phyloP scores from a whole-genome alignment of 2,113 vertebrate genomes.

The Corythornis madagascariensis region DNA sequence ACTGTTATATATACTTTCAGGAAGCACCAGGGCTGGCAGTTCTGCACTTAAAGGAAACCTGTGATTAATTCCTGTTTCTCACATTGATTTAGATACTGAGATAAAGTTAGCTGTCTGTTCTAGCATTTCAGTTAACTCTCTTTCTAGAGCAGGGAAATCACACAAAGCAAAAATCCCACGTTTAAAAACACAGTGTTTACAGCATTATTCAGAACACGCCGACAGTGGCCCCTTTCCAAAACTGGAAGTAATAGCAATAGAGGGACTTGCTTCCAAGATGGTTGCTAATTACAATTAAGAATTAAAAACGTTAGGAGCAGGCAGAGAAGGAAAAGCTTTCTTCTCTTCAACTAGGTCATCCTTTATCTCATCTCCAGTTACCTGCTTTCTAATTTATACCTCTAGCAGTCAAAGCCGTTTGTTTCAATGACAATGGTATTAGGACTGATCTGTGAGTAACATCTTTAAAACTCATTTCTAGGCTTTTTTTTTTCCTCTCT shows the following conservation, averaged over 20 bases:
- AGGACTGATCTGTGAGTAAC: conserved; percentile 1
- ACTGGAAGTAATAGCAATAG: neutral
- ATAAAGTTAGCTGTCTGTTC: conserved; percentile 1
- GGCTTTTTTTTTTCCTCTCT: no score
- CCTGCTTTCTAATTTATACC: conserved; percentile 43
- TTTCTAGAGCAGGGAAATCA: neutral
- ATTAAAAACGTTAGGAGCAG: conserved; percentile 3
- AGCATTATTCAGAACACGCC: neutral
- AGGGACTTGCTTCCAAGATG: neutral
- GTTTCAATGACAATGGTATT: neutral
- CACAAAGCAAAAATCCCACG: neutral
- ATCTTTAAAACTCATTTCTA: conserved; percentile 23
- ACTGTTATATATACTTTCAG: conserved; percentile 23
- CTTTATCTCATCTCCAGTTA: conserved; percentile 11
- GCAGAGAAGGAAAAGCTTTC: conserved; percentile 11
- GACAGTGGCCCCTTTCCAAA: neutral
- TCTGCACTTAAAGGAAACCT: conserved; percentile 25
- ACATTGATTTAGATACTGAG: conserved; percentile 3
- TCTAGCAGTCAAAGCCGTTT: neutral
- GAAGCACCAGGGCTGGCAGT: neutral
- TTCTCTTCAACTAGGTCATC: conserved; percentile 41
- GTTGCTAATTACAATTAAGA: conserved; percentile 6
- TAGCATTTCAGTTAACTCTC: neutral
- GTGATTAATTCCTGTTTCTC: conserved; percentile 32
- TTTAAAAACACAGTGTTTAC: neutral